Evolutionary conservation across 2,113 vertebrate genomes (phyloP), one percentile per base, ranked within the genome.

Genomic region (Lichenostomus cassidix): DNA sequence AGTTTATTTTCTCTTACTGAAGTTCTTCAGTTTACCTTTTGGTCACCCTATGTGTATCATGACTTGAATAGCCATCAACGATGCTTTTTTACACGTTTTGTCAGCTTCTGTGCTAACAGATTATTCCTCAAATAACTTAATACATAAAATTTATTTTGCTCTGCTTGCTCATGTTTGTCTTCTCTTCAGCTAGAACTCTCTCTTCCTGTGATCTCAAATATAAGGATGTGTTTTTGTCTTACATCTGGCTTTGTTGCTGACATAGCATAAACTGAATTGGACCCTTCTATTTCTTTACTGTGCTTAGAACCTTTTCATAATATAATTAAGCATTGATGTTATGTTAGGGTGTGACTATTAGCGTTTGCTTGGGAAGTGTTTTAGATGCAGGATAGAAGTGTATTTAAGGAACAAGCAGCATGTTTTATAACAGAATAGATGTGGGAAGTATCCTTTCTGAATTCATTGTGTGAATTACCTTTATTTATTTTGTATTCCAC

Each of bases 171-270:
- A 13, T 25, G 4, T 79, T 87, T 70, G 9, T 74, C 16, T 83
- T 13, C 15, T 90, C 10, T 55, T 68, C 17, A 69, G 8, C 25
- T 37, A 41, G 17, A n/a, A 29, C 24, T 75, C 76, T 88, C 56
- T 62, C 6, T 9, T 62, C 9, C 12, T 86, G 14, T 49, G 16
- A 35, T 52, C n/a, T 71, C 3, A 4, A 49, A 71, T 63, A 52
- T 0, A 56, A 42, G 37, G 22, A 15, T 1, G 0, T 1, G 2
- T 3, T 92, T 83, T 73, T 83, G 21, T 64, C 19, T 41, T 77
- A 1, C 17, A 8, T 80, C 11, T 68, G 23, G 0, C n/a, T 76
- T 31, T 69, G 11, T 27, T 73, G 37, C 23, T 50, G 29, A 21
- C 1, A 25, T 53, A 73, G 24, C 13, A 37, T 83, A 20, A 25